A percentile compares a stretch with the other conserved stretches of the same genome.
phyloP scores from a whole-genome alignment of 2,797 vertebrate genomes.

The Darevskia nairensis region DNA sequence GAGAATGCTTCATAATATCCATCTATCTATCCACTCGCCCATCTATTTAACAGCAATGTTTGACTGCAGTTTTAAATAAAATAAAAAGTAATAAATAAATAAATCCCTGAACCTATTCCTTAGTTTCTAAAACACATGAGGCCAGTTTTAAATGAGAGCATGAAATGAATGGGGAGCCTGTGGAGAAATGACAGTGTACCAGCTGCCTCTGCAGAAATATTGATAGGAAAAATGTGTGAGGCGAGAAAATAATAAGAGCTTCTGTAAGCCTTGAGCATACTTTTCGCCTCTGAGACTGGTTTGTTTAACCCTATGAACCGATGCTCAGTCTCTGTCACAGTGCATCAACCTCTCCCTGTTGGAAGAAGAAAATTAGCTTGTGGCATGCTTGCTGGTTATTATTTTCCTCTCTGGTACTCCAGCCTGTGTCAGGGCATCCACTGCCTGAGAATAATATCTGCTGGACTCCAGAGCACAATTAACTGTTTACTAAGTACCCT shows the following conservation, averaged over 20 bases:
- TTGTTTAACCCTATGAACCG: conserved; percentile 1
- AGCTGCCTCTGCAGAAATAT: conserved; percentile 6
- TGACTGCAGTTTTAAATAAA: neutral
- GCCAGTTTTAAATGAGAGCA: neutral
- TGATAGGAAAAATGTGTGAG: conserved; percentile 7
- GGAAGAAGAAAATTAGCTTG: conserved; percentile 12
- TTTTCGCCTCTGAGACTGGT: conserved; percentile 18
- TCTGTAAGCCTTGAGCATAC: neutral
- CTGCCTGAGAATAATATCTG: conserved; percentile 7
- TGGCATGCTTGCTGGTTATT: neutral
- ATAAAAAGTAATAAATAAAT: neutral
- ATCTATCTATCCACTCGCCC: neutral
- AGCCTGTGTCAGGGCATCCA: conserved; percentile 3
- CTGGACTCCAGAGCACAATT: conserved; percentile 13
- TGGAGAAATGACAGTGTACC: neutral
- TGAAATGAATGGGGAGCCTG: neutral
- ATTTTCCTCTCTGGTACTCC: conserved; percentile 8
- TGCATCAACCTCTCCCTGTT: conserved; percentile 22
- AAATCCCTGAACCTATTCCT: neutral
- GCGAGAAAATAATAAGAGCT: neutral
- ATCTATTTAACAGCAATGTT: neutral
- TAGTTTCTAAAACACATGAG: neutral
- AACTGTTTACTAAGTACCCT: neutral
- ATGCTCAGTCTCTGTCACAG: neutral
- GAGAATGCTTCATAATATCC: neutral